phyloP scores from a whole-genome alignment of 2,113 vertebrate genomes.

The Leucoraja erinaceus region DNA sequence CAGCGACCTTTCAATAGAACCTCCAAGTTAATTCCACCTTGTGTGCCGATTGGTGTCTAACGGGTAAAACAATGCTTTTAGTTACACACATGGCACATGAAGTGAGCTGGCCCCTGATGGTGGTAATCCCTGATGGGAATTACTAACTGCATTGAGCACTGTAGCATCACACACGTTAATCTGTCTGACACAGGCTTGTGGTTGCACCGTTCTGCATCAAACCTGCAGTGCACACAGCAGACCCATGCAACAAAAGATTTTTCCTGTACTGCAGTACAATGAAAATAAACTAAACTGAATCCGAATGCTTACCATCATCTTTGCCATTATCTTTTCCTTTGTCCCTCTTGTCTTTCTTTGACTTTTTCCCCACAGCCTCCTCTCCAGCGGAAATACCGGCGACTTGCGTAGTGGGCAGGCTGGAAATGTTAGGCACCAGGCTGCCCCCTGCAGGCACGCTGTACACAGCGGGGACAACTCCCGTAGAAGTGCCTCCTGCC shows the following conservation, averaged over 20 bases:
- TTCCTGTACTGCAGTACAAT: no score
- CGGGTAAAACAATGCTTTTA: background rate
- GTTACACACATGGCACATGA: background rate
- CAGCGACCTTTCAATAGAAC: no score
- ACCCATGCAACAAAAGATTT: background rate
- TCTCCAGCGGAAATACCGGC: conserved; percentile 50
- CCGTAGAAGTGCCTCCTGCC: conserved; percentile 47
- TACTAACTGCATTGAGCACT: background rate
- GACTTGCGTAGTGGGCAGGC: conserved; percentile 45
- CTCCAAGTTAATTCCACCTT: background rate
- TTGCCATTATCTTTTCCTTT: conserved; percentile 74
- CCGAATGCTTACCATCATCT: conserved; percentile 58
- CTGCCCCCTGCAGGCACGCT: conserved; percentile 45
- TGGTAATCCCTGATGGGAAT: background rate
- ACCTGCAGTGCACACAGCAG: background rate
- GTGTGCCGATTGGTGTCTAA: background rate
- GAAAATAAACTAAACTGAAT: no score
- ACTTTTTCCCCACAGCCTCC: conserved; percentile 59
- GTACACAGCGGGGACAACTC: conserved; percentile 46
- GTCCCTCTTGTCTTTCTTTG: conserved; percentile 72
- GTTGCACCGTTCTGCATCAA: background rate
- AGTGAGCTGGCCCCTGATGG: background rate
- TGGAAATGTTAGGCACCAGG: conserved; percentile 41
- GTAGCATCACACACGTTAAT: background rate
- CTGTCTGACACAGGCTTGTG: background rate